phyloP scores from a whole-genome alignment of 2,113 vertebrate genomes.

The Tachuris rubrigastra region DNA sequence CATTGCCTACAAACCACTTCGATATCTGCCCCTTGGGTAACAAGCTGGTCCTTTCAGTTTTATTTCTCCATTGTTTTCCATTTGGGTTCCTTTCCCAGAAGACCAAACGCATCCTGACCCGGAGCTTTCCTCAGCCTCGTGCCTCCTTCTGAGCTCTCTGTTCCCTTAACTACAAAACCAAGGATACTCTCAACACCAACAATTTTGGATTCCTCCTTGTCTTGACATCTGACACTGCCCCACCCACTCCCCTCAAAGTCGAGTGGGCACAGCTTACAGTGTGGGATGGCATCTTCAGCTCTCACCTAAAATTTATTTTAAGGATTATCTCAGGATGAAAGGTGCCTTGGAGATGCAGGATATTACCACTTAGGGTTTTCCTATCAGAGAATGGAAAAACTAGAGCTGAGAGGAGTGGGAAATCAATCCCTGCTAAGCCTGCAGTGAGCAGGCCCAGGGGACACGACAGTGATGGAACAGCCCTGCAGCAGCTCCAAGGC shows the following conservation, averaged over 20 bases:
- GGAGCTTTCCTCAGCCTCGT: background rate
- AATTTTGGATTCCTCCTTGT: background rate
- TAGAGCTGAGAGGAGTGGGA: background rate
- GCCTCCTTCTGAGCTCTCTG: fast-evolving
- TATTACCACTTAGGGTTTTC: background rate
- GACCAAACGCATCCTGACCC: background rate
- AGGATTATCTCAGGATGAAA: background rate
- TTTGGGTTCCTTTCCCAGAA: background rate
- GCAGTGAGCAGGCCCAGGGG: background rate
- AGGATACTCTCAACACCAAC: background rate
- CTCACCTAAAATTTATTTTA: background rate
- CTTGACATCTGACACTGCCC: background rate
- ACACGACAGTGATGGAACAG: background rate
- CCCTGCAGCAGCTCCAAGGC: background rate
- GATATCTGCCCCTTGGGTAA: background rate
- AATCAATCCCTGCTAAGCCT: background rate
- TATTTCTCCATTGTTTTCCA: background rate
- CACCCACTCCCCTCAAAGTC: fast-evolving
- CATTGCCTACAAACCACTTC: background rate
- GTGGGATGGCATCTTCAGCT: background rate
- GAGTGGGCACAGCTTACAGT: background rate
- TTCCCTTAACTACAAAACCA: background rate
- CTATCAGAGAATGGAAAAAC: background rate
- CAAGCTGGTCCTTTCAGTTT: background rate
- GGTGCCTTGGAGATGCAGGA: background rate